Percentiles rank a stretch among this genome's conserved stretches.
Conservation (phyloP, 2,113 vertebrate species). For the Hymenochirus boettgeri region DNA sequence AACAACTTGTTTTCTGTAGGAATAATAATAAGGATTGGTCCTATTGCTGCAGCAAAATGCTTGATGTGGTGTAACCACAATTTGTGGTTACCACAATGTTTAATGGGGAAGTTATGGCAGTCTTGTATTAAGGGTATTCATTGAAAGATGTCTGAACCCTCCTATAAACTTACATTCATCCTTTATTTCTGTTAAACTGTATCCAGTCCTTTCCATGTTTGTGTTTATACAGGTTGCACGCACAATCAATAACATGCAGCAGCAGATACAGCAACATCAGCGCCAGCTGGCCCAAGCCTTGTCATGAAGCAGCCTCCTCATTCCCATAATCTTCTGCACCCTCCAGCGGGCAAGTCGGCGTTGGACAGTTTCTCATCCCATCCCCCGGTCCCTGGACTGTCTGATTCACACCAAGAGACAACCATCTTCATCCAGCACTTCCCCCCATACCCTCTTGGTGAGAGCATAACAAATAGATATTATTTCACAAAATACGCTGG, state of each 20-base stretch:
- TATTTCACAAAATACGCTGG: no score
- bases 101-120: no score
- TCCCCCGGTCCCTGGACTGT: constrained; percentile 80
- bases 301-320: constrained; percentile 90
- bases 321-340: constrained; percentile 86
- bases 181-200: no score
- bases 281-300: constrained; percentile 98
- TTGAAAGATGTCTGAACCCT: no score
- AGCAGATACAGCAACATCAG: constrained; percentile 99
- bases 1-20: no score
- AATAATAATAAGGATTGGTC: no score
- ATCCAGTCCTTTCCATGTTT: no score
- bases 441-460: constrained; percentile 88
- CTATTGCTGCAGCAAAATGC: no score
- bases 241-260: constrained; percentile 99
- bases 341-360: constrained; percentile 84
- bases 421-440: constrained; percentile 96
- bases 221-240: constrained; percentile 95
- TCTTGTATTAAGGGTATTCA: no score
- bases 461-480: constrained; percentile 54
- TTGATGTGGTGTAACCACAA: no score
- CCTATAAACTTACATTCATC: no score
- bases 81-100: no score
- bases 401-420: constrained; percentile 96
- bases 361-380: constrained; percentile 86